Evolutionary conservation across 2,113 vertebrate species (phyloP).

Genomic region (Heterotilapia buettikoferi): DNA sequence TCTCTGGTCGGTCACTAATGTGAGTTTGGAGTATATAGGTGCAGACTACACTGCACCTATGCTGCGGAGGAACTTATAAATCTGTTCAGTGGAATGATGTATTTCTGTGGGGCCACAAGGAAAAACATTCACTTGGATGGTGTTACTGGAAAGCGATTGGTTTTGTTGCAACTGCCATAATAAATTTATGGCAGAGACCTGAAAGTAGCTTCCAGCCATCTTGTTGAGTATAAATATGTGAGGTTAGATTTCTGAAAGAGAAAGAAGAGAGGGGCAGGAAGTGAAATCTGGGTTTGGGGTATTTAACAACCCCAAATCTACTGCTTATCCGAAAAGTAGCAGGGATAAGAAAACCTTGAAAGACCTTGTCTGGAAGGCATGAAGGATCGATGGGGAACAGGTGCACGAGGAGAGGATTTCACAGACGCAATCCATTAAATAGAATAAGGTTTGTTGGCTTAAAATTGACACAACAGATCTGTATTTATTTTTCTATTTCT

Average conservation of each 20-base stretch:
- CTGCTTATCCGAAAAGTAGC: conserved; percentile 1
- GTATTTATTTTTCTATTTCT: background rate
- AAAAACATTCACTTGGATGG: conserved; percentile 21
- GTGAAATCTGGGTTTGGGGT: background rate
- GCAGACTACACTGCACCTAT: background rate
- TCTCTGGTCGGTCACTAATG: conserved; percentile 3
- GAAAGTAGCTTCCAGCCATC: background rate
- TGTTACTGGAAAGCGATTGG: conserved; percentile 13
- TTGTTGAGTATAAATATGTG: background rate
- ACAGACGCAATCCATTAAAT: background rate
- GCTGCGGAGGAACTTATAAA: background rate
- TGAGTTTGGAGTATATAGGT: background rate
- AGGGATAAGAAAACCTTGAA: background rate
- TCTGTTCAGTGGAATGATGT: conserved; percentile 1
- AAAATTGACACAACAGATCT: background rate
- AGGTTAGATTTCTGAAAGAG: conserved; percentile 14
- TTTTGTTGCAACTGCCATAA: conserved; percentile 22
- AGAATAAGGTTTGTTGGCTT: background rate
- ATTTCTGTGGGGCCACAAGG: background rate
- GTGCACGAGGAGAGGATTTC: conserved; percentile 8
- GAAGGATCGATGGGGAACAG: conserved; percentile 32
- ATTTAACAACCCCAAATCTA: conserved; percentile 16
- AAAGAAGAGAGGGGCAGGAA: background rate
- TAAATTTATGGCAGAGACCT: conserved; percentile 20
- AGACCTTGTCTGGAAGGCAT: conserved; percentile 24